Evolutionary conservation across 2,797 vertebrate genomes (phyloP), one percentile per base, ranked within the genome.

Genomic region (Pangasius mekongensis): DNA sequence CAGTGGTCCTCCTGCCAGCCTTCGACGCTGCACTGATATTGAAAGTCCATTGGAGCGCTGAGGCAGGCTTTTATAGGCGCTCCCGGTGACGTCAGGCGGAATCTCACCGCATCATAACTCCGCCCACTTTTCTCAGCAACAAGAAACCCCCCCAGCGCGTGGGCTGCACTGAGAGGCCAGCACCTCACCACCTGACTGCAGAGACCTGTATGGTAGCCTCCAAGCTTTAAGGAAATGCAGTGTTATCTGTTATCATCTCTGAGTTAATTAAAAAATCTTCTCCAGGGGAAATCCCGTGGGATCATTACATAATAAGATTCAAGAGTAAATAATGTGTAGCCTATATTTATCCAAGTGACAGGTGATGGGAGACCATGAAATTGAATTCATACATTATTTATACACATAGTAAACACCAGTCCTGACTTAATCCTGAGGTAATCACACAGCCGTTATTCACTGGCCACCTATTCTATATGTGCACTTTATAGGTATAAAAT

Each of bases 11-110:
- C 78, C 69, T 52, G 74, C 33, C 78, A 80, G 54, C 91, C 87
- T 39, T n/a, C 39, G 56, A 89, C 86, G 82, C 87, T 89, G 90
- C 85, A 67, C 84, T 88, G 78, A 77, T 54, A 87, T 85, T 90
- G 85, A 90, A 93, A 88, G 85, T 83, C 89, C 88, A 89, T 92
- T 89, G 77, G 90, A 88, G 73, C 83, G 52, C 69, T 27, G 69
- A 84, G 87, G 83, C 84, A n/a, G 71, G 71, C 88, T 90, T 93
- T 92, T 93, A 92, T 93, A 92, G 90, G 89, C 91, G 83, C 89
- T 86, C 86, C 6, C 60, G 62, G 58, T 94, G 92, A 93, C 92
- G 92, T 93, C 87, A 91, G 54, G 83, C 77, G 92, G 91, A 89
- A 92, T 90, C 90, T 92, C 91, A 90, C 47, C 2, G 86, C 86